Percentiles rank a stretch among this genome's conserved stretches.
Evolutionary conservation across 2,888 invertebrate species (phyloP).

Genomic region (Herminia tarsipennalis): DNA sequence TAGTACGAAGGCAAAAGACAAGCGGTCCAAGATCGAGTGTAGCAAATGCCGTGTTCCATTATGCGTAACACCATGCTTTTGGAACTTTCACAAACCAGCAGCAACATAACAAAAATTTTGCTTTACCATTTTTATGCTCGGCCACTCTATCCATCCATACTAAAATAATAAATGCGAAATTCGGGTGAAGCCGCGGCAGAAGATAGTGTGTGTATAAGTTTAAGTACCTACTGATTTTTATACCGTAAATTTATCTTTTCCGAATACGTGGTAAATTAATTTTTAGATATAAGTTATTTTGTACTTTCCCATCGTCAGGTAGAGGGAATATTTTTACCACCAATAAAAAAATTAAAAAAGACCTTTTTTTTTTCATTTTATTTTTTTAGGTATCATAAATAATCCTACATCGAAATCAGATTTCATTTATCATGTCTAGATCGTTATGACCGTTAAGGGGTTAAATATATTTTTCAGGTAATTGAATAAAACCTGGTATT

Average conservation of each 20-base stretch:
- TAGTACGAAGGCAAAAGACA: slow-evolving; percentile 25
- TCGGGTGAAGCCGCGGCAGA: no score
- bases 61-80: slow-evolving; percentile 24
- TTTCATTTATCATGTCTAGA: slow-evolving; percentile 5
- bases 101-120: no score
- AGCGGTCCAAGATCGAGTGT: slow-evolving; percentile 3
- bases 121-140: no score
- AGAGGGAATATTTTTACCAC: slow-evolving; percentile 14
- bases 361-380: no score
- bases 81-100: slow-evolving; percentile 17
- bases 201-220: no score
- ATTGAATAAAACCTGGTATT: no score
- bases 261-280: no score
- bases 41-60: slow-evolving; percentile 15
- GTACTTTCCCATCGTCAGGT: slow-evolving; percentile 11
- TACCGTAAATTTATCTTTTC: no score
- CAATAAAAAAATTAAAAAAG: slow-evolving; percentile 8
- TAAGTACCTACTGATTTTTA: no score
- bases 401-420: slow-evolving; percentile 5
- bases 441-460: slow-evolving; percentile 11
- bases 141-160: no score
- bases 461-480: no score
- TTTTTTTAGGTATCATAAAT: slow-evolving; percentile 9
- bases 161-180: no score
- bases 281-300: slow-evolving; percentile 13